These are phyloP conservation scores for Caenorhabditis wallacei DNA, from an alignment of 2,888 invertebrate species.

Conservation along the genomic window DNA sequence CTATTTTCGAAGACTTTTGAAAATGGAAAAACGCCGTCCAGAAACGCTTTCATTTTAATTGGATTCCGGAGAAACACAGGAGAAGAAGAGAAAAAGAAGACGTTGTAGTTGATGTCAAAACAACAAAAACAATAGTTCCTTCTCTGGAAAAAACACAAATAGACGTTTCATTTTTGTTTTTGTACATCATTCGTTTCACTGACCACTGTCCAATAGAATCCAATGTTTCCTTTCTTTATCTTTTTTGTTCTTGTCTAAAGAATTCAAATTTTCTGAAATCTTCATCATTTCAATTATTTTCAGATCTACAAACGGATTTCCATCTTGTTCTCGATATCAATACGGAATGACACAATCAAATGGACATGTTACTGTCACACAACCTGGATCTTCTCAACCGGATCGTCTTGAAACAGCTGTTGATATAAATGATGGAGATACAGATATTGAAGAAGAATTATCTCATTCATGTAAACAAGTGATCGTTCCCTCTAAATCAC, in stretches of 20 bases:
- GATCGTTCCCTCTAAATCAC: conserved; percentile 74
- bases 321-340: conserved; percentile 53
- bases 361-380: background rate
- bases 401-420: conserved; percentile 51
- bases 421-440: conserved; percentile 62
- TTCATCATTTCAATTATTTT: background rate
- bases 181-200: conserved; percentile 16
- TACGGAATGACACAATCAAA: conserved; percentile 42
- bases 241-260: too few relatives aligned
- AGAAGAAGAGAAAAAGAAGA: conserved; percentile 11
- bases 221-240: too few relatives aligned
- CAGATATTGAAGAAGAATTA: conserved; percentile 64
- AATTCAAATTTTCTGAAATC: background rate
- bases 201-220: background rate
- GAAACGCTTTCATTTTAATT: conserved; percentile 56
- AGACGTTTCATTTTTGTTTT: conserved; percentile 9
- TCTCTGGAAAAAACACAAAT: background rate
- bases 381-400: conserved; percentile 53
- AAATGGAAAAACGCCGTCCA: conserved; percentile 31
- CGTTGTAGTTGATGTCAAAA: conserved; percentile 29
- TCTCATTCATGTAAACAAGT: conserved; percentile 64
- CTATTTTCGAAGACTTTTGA: conserved; percentile 44
- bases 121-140: conserved; percentile 42
- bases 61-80: conserved; percentile 56
- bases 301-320: conserved; percentile 54